Evolutionary conservation across 2,113 vertebrate species (phyloP).

Genomic region (Notothenia coriiceps): DNA sequence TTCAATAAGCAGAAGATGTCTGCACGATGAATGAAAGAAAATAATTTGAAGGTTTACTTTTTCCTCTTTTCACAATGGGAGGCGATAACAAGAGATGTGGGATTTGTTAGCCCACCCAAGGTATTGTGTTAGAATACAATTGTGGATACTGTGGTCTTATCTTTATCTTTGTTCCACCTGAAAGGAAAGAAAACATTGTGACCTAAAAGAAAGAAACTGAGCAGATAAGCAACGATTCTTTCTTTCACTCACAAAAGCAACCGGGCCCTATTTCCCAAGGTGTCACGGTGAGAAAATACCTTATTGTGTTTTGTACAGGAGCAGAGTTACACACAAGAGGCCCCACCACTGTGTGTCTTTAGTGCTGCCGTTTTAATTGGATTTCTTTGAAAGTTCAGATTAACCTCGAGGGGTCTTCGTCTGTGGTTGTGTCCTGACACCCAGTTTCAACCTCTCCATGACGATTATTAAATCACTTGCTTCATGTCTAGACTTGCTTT

Average conservation of each 20-base stretch:
- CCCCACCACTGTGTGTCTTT: conserved; percentile 59
- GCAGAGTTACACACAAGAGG: conserved; percentile 51
- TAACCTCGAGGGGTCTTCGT: conserved; percentile 56
- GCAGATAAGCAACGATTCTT: conserved; percentile 58
- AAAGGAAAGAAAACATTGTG: conserved; percentile 23
- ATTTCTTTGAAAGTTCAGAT: conserved; percentile 77
- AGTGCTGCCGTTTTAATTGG: conserved; percentile 70
- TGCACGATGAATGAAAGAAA: neutral
- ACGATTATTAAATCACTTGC: conserved; percentile 65
- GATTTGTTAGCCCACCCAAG: neutral
- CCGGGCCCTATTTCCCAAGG: conserved; percentile 43
- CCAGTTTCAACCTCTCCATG: conserved; percentile 35
- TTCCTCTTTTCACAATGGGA: neutral
- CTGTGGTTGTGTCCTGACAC: conserved; percentile 59
- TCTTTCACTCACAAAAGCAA: conserved; percentile 12
- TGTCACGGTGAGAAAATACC: conserved; percentile 48
- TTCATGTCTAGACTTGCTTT: conserved; percentile 51
- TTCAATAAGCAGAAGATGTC: neutral
- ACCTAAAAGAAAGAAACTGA: conserved; percentile 49
- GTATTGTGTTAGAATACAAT: neutral
- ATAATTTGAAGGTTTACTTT: neutral
- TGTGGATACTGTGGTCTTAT: neutral
- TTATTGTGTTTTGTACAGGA: conserved; percentile 40
- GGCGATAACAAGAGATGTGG: neutral
- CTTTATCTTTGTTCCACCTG: conserved; percentile 5